Conservation (phyloP, 2,888 invertebrate species). For the Rutpela maculata region DNA sequence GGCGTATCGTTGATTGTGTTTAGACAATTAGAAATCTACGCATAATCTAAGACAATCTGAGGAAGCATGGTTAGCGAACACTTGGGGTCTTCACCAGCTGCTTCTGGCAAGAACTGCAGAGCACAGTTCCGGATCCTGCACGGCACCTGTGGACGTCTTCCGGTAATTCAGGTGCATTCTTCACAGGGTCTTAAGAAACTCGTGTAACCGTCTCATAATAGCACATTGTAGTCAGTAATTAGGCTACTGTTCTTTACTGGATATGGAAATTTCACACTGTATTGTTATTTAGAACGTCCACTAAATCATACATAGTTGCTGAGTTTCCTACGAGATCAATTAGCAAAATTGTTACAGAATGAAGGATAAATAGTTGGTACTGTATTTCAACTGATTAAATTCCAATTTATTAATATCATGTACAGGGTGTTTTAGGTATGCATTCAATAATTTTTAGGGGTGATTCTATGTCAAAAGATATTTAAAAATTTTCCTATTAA, state of each 20-base stretch:
- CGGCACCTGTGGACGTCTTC: conserved; percentile 69
- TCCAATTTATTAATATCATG: too few species aligned
- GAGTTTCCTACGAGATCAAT: background rate
- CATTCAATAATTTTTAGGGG: too few species aligned
- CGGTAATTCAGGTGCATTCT: conserved; percentile 64
- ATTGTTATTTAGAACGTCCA: background rate
- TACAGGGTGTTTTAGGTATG: too few species aligned
- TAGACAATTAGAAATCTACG: conserved; percentile 59
- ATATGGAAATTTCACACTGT: conserved; percentile 9
- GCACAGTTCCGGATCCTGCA: conserved; percentile 70
- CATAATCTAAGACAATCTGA: conserved; percentile 70
- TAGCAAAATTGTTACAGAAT: background rate
- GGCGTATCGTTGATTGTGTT: conserved; percentile 37
- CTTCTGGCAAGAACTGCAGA: conserved; percentile 66
- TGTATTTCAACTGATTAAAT: too few species aligned
- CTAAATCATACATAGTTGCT: background rate
- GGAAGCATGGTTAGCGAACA: conserved; percentile 70
- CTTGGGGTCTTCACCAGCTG: conserved; percentile 61
- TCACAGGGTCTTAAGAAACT: conserved; percentile 54
- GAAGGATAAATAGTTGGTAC: too few species aligned
- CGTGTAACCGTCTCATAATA: conserved; percentile 21
- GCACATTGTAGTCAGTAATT: background rate
- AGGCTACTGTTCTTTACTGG: conserved; percentile 16
- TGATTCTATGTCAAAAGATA: too few species aligned
- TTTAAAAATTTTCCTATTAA: too few species aligned